These are phyloP conservation scores for Bos indicus DNA, from an alignment of 2,113 vertebrate genomes.

Conservation along the genomic window DNA sequence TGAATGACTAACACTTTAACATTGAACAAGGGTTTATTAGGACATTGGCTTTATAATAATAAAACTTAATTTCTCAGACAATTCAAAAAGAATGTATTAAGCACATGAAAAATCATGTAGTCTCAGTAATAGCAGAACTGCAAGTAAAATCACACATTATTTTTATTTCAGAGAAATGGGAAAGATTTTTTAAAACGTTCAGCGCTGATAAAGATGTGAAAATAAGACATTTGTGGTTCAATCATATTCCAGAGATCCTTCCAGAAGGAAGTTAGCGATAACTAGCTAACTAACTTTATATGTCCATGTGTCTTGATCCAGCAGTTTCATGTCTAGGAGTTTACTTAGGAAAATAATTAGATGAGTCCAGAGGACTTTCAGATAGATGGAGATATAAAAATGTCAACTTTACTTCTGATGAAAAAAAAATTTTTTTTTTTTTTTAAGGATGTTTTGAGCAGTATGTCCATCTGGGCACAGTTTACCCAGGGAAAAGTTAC, in stretches of 20 bases:
- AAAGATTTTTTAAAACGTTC: background rate
- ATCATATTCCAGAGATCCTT: background rate
- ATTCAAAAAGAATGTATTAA: background rate
- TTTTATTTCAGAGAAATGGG: background rate
- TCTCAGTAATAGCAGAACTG: background rate
- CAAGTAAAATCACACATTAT: background rate
- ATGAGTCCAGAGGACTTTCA: background rate
- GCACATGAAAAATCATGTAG: background rate
- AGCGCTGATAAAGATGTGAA: background rate
- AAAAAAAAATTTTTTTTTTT: background rate
- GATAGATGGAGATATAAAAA: background rate
- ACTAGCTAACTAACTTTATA: background rate
- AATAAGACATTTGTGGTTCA: background rate
- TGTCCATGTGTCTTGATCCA: background rate
- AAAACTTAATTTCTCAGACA: background rate
- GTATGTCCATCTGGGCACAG: background rate
- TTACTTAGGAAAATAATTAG: background rate
- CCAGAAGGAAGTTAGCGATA: background rate
- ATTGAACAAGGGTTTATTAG: background rate
- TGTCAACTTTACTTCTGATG: background rate
- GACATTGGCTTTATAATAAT: background rate
- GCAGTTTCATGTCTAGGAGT: background rate
- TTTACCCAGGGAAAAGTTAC: background rate
- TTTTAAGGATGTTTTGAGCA: background rate
- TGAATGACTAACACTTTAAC: background rate